These are phyloP conservation scores for Etheostoma spectabile DNA, from an alignment of 2,113 vertebrate genomes.

Conservation along the genomic window DNA sequence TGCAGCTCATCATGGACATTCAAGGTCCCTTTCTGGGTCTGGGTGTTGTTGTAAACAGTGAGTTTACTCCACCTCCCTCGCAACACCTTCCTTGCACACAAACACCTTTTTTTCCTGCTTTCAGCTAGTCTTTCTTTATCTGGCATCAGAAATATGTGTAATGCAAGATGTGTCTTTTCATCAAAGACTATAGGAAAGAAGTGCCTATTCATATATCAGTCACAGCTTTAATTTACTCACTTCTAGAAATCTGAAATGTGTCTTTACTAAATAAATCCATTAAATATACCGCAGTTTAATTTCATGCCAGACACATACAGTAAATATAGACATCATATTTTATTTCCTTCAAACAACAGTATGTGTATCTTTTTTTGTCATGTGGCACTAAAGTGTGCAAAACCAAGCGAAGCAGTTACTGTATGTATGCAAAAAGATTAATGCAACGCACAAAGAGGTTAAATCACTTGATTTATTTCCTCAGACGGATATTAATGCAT, in stretches of 20 bases:
- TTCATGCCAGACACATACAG: background rate
- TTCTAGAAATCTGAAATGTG: constrained; percentile 9
- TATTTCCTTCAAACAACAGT: constrained; percentile 12
- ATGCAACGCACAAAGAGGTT: constrained; percentile 51
- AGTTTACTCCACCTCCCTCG: constrained; percentile 62
- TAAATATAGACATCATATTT: constrained; percentile 26
- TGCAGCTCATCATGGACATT: constrained; percentile 68
- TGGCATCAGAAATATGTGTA: constrained; percentile 25
- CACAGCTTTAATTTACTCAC: constrained; percentile 13
- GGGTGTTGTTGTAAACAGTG: constrained; percentile 65
- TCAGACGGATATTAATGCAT: constrained; percentile 64
- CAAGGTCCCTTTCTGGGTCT: constrained; percentile 71
- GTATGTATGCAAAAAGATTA: constrained; percentile 48
- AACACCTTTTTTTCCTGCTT: constrained; percentile 51
- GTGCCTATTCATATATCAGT: constrained; percentile 30
- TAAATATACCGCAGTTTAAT: background rate
- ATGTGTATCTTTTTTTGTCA: background rate
- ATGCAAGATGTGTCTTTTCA: constrained; percentile 42
- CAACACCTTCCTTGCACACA: constrained; percentile 55
- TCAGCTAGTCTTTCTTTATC: constrained; percentile 51
- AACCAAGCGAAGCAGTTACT: constrained; percentile 20
- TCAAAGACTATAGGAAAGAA: constrained; percentile 33
- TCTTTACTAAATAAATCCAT: background rate
- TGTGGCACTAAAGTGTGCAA: background rate
- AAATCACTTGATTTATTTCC: constrained; percentile 39